Base-by-base conservation (phyloP, 2,113 vertebrate genomes). In the Aix galericulata region DNA sequence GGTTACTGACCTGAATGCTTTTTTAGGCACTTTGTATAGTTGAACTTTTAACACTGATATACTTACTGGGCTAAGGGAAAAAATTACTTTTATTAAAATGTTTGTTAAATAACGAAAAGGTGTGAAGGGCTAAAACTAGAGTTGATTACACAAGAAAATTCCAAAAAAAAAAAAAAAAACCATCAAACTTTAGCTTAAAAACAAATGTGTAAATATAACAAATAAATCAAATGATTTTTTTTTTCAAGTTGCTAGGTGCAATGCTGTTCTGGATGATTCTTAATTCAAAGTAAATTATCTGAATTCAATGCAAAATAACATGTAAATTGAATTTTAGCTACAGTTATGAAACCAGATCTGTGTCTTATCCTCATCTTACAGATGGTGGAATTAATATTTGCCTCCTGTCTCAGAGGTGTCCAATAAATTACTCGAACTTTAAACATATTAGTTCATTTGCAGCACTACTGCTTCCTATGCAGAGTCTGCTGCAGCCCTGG, bases 201-300 rank as follows among this genome's bases (percentile, higher is more conserved):
- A 85, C 32, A 76, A 34, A 58, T 38, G 7, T 95, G 77, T 95
- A 96, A 93, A 89, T 91, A 91, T 63, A 95, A 93, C 67, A 89
- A 95, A 95, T 95, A 91, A 94, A 97, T 80, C 40, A 63, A 94
- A 81, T 83, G 29, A 18, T 95, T 96, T 97, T 96, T 96, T 97
- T 96, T 97, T 75, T 76, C 87, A 91, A 67, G 60, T 63, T 44
- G 85, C 36, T 92, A 97, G 85, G 53, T 91, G 42, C 76, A 69
- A 0, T 93, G 74, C 71, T 94, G 67, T 92, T 86, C 42, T 94
- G 72, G 34, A 55, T 93, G 82, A 58, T 67, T 95, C 95, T 38
- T 52, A 67, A 92, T 83, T 86, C 62, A 82, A 80, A 46, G 10
- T 52, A 86, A 17, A 8, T 46, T n/a, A 66, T 56, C 60, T 90